Base-by-base conservation (phyloP, 2,113 vertebrate species). In the Mesocricetus auratus region DNA sequence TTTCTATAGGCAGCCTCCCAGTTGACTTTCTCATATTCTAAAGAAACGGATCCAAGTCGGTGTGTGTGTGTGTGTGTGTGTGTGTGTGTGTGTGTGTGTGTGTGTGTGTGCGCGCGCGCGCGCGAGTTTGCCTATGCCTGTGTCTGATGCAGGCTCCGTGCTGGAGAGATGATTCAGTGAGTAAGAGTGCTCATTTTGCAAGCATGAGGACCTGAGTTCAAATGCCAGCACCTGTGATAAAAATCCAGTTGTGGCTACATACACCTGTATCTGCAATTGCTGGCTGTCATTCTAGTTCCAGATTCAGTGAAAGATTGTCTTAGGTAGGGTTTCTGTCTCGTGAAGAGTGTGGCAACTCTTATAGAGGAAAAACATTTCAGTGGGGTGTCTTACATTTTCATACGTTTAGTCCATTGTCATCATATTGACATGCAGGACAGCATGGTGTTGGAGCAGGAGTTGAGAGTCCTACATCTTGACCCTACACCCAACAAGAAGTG, bases 21-120 rank as follows among this genome's bases (percentile, higher is more conserved):
- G 56, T 94, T 58, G 91, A 82, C 73, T 79, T 64, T 42, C 45
- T 83, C 73, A 62, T 81, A 53, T 47, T 93, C 24, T 81, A 33
- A 8, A 88, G 64, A 45, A 53, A 21, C 24, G 47, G 87, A 86
- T 89, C 45, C 68, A 62, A 94, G 73, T 29, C 15, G 60, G 16
- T 42, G 17, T 62, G 58, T 17, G 58, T 11, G 36, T 33, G 31
- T 10, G 47, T 79, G 77, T 24, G 53, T 22, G 36, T 79, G 77
- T 58, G 79, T 39, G 33, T n/a, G 19, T 2, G 26, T 19, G 8
- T 10, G 26, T 33, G 12, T 2, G 53, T 39, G 19, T 33, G 12
- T 12, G 1, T 13, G 21, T n/a, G 22, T 6, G 16, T 33, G 47
- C 10, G 26, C 31, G 26, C 8, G 26, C 13, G 24, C 1, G 66